A percentile compares a stretch with the other conserved stretches of the same genome.
These are phyloP conservation scores for Brenthis ino DNA, from an alignment of 2,888 invertebrate species.

Conservation along the genomic window DNA sequence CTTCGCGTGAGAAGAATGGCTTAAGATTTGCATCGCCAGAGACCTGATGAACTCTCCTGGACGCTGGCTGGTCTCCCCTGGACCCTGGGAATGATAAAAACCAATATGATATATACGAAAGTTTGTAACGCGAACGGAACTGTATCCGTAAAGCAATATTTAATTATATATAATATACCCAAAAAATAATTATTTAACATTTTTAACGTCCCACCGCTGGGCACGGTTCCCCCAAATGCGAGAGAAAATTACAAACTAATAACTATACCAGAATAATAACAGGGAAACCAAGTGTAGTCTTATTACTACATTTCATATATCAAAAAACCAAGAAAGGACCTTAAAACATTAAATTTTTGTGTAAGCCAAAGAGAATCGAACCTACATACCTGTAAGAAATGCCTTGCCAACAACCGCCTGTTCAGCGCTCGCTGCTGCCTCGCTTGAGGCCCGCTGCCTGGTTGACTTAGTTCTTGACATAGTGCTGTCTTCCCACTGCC, in stretches of 20 bases:
- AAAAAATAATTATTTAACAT: not conserved
- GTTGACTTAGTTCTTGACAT: slow-evolving; percentile 89
- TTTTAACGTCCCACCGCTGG: too few species aligned
- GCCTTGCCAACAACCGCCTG: slow-evolving; percentile 91
- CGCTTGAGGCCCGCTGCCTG: slow-evolving; percentile 85
- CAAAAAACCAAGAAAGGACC: too few species aligned
- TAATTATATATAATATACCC: not conserved
- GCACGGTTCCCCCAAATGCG: too few species aligned
- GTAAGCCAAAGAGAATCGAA: too few species aligned
- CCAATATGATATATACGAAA: not conserved
- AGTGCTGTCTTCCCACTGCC: slow-evolving; percentile 97
- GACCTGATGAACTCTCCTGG: slow-evolving; percentile 93
- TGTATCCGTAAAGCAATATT: not conserved
- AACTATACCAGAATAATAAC: too few species aligned
- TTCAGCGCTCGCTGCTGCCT: slow-evolving; percentile 88
- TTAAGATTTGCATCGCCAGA: slow-evolving; percentile 91
- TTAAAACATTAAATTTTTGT: too few species aligned
- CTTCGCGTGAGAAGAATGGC: slow-evolving; percentile 82
- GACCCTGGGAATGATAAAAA: slow-evolving; percentile 72
- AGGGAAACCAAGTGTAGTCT: too few species aligned
- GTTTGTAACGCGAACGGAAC: not conserved
- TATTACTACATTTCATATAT: too few species aligned
- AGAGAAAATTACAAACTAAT: too few species aligned
- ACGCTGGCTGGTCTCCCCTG: slow-evolving; percentile 92
- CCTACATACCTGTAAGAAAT: slow-evolving; percentile 87